Evolutionary conservation across 2,113 vertebrate genomes (phyloP).

Genomic region (Dromiciops gliroides): DNA sequence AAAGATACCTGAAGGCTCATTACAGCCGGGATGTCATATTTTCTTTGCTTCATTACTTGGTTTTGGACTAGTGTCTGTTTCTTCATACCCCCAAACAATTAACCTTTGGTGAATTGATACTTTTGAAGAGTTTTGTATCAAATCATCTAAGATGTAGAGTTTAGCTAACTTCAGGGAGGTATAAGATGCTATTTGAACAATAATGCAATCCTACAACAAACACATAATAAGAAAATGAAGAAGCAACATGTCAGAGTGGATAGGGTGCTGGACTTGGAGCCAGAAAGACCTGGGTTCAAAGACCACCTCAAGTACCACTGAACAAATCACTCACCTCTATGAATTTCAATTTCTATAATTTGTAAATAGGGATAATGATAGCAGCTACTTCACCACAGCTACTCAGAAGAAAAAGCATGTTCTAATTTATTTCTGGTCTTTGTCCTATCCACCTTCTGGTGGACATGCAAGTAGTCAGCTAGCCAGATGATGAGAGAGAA

Average conservation of each 20-base stretch:
- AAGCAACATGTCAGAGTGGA: no score
- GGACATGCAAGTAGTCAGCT: background rate
- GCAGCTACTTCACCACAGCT: background rate
- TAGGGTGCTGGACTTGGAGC: no score
- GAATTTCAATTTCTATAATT: background rate
- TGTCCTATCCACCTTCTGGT: background rate
- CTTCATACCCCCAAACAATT: background rate
- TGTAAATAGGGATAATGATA: background rate
- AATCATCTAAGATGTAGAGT: background rate
- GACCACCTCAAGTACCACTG: background rate
- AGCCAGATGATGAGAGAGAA: background rate
- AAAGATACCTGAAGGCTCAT: background rate
- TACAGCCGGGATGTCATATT: background rate
- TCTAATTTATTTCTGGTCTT: background rate
- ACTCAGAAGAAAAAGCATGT: accelerated
- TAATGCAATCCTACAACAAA: background rate
- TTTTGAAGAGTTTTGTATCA: background rate
- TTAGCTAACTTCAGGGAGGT: conserved; percentile 6
- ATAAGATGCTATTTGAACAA: background rate
- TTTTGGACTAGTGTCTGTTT: background rate
- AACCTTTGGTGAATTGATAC: background rate
- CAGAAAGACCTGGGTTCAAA: background rate
- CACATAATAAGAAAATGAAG: background rate
- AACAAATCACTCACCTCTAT: background rate
- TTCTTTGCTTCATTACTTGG: background rate